Evolutionary conservation across 2,888 invertebrate species (phyloP).

Genomic region (Pristionchus entomophagus): DNA sequence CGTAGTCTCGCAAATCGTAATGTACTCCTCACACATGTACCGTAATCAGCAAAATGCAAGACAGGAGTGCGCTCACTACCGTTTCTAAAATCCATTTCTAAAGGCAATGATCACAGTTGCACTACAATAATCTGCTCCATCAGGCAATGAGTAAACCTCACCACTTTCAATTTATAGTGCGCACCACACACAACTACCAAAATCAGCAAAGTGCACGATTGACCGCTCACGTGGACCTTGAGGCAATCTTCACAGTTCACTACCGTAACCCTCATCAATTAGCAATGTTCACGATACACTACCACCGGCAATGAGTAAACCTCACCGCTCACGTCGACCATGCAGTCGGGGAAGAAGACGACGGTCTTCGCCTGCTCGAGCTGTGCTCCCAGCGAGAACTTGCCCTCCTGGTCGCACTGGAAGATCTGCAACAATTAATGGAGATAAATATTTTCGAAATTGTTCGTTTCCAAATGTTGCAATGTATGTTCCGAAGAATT

Average conservation of each 20-base stretch:
- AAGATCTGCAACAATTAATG: conserved; percentile 24
- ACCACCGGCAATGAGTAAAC: background rate
- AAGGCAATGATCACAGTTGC: background rate
- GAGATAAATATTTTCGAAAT: too few species aligned
- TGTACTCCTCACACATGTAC: background rate
- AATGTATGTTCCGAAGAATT: too few species aligned
- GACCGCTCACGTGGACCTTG: background rate
- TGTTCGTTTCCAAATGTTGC: too few species aligned
- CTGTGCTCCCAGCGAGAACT: background rate
- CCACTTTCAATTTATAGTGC: too few species aligned
- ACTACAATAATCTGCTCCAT: too few species aligned
- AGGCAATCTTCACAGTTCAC: too few species aligned
- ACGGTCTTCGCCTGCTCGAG: conserved; percentile 8
- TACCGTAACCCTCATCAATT: background rate
- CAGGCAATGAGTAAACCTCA: background rate
- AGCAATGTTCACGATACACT: background rate
- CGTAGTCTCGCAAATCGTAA: too few species aligned
- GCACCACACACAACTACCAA: background rate
- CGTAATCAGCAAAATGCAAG: background rate
- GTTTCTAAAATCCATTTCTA: background rate
- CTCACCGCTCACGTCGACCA: conserved; percentile 13
- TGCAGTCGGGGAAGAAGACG: conserved; percentile 19
- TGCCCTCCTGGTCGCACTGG: conserved; percentile 18
- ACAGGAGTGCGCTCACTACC: background rate
- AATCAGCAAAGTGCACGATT: background rate